Evolutionary conservation across 2,888 invertebrate species (phyloP), one percentile per base, ranked within the genome.

Genomic region (Caenorhabditis zanzibari): DNA sequence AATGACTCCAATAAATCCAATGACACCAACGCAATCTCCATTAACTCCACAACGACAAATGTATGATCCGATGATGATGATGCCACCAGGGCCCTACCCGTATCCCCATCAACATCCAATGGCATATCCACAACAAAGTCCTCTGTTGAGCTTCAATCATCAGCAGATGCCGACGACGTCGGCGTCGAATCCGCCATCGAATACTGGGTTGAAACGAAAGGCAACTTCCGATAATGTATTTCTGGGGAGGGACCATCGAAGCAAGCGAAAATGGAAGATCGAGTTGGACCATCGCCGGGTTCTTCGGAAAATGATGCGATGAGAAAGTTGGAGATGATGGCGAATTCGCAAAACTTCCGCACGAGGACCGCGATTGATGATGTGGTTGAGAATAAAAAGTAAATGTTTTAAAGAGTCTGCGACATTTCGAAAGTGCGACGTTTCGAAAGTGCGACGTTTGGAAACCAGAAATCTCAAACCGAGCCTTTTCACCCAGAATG

Each of bases 311-410:
- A 68, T 14, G 10, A 24, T 28, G 74, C 79, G 58, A 72, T 83
- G 74, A n/a, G 63, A 64, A 44, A 54, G 32, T 52, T 83, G 14
- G 79, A 83, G 26, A 54, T 69, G 74, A 83, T 83, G 83, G 56
- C 83, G 6, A 74, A 73, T 26, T 6, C 73, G 14, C 63, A 74
- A 24, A 74, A 82, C 26, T 82, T 77, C 19, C 12, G 32, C 9
- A 24, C 28, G 12, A 56, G 63, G n/a, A 82, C 76, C 28, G 52
- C 26, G 0, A 74, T 83, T n/a, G 80, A 72, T 47, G 83, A 83
- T 9, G 83, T 79, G n/a, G 83, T 83, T 3, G 82, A 82, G 38
- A 44, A 44, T n/a, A 82, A 82, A 16, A 82, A 82, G 79, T 82
- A 38, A 69, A 74, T n/a, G n/a, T n/a, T n/a, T n/a, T n/a, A n/a